Evolutionary conservation across 2,888 invertebrate genomes (phyloP).

Genomic region (Eupithecia centaureata): DNA sequence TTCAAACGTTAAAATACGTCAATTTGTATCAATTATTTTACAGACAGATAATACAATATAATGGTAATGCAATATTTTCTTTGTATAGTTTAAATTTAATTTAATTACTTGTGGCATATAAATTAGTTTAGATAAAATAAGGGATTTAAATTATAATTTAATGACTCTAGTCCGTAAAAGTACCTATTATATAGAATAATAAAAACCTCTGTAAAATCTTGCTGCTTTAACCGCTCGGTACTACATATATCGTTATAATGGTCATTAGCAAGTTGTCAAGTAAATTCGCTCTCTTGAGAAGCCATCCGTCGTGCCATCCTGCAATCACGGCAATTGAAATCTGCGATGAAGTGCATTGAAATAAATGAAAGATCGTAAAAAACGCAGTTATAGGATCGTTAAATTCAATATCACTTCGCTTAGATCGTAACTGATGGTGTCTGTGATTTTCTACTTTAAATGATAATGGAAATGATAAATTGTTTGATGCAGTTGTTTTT

Average conservation of each 20-base stretch:
- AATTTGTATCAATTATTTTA: too few relatives aligned
- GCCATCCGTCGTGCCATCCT: slow-evolving; percentile 59
- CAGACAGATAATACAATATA: too few relatives aligned
- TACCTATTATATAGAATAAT: neutral
- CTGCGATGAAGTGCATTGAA: slow-evolving; percentile 68
- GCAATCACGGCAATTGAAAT: slow-evolving; percentile 59
- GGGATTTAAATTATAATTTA: too few relatives aligned
- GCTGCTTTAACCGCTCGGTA: neutral
- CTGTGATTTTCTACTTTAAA: slow-evolving; percentile 32
- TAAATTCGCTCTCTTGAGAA: neutral
- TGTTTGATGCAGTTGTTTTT: neutral
- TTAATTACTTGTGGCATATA: too few relatives aligned
- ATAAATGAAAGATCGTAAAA: slow-evolving; percentile 81
- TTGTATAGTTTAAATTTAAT: too few relatives aligned
- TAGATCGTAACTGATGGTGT: slow-evolving; percentile 37
- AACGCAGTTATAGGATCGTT: slow-evolving; percentile 70
- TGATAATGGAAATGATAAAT: slow-evolving; percentile 17
- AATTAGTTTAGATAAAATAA: too few relatives aligned
- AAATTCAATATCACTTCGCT: slow-evolving; percentile 62
- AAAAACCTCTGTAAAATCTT: neutral
- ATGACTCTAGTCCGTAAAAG: too few relatives aligned
- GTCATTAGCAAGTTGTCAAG: neutral
- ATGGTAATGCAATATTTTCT: too few relatives aligned
- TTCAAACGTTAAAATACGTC: too few relatives aligned
- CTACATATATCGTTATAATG: neutral